Evolutionary conservation across 2,113 vertebrate species (phyloP), one percentile per base, ranked within the genome.

Genomic region (Lepidothrix coronata): DNA sequence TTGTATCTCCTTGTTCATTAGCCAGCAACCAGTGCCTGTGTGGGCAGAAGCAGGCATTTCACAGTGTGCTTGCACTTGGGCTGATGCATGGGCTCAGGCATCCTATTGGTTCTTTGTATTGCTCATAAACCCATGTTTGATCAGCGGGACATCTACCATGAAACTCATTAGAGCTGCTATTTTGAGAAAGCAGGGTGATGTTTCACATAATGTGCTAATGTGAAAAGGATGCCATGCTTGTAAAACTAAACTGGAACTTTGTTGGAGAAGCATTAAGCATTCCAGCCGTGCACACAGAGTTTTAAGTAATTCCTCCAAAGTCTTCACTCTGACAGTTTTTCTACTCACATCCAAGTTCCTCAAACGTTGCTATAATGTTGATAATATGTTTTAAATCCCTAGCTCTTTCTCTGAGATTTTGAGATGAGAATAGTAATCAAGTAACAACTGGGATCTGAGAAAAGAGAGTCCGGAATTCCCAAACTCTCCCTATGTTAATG

Each of bases 221-320:
- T 89, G 91, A 79, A 95, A 93, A 94, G 89, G 94, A 86, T 89
- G 87, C 89, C 49, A 73, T 79, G 70, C 70, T 95, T 95, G 77
- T 93, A 89, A 96, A 97, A 91, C 77, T 87, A 61, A 94, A 87
- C 58, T 65, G 78, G n/a, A 87, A 65, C 74, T 91, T 91, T 39
- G 22, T 17, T 82, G 77, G 73, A 95, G 80, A 82, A 79, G 22
- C 65, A 37, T 57, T 87, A 72, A 78, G 52, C 74, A 72, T 92
- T 95, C 65, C 63, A 91, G 37, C 49, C 78, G 54, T 79, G 52
- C 39, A 46, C 28, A 44, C n/a, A 73, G 66, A 73, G 14, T 78
- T 89, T 59, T 35, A 35, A 75, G 54, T 58, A 87, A 68, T 68
- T 89, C n/a, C 25, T 72, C 49, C 16, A 0, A 94, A 68, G 18